Percentiles rank a stretch among this genome's conserved stretches.
phyloP scores from a whole-genome alignment of 2,888 invertebrate genomes.

The Myopa tessellatipennis region DNA sequence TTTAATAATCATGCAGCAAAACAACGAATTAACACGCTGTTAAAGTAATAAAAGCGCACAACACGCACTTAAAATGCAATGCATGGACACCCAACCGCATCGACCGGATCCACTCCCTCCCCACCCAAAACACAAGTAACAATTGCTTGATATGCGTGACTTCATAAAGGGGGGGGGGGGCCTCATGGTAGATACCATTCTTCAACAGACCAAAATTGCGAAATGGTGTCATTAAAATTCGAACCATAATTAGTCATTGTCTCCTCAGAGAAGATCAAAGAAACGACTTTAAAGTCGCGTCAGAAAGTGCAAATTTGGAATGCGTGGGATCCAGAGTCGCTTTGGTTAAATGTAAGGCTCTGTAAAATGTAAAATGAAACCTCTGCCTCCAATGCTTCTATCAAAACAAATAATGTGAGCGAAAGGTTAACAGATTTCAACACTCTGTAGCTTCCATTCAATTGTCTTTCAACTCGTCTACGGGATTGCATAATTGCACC shows the following conservation, averaged over 20 bases:
- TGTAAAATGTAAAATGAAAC: background rate
- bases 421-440: conserved; percentile 9
- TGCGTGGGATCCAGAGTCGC: conserved; percentile 14
- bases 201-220: background rate
- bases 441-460: background rate
- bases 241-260: background rate
- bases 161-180: background rate
- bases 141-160: background rate
- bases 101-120: background rate
- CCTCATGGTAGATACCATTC: background rate
- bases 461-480: background rate
- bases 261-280: background rate
- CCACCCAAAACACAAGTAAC: background rate
- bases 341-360: conserved; percentile 6
- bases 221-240: background rate
- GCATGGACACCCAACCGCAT: background rate
- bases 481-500: background rate
- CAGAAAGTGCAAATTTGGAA: conserved; percentile 13
- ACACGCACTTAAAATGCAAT: conserved; percentile 16
- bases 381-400: background rate
- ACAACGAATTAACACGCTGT: conserved; percentile 26
- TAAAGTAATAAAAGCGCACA: conserved; percentile 21
- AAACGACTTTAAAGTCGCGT: background rate
- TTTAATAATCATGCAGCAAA: conserved; percentile 12
- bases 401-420: background rate